Evolutionary conservation across 1,140 invertebrate genomes (phyloP).

Genomic region (Nautilus pompilius): DNA sequence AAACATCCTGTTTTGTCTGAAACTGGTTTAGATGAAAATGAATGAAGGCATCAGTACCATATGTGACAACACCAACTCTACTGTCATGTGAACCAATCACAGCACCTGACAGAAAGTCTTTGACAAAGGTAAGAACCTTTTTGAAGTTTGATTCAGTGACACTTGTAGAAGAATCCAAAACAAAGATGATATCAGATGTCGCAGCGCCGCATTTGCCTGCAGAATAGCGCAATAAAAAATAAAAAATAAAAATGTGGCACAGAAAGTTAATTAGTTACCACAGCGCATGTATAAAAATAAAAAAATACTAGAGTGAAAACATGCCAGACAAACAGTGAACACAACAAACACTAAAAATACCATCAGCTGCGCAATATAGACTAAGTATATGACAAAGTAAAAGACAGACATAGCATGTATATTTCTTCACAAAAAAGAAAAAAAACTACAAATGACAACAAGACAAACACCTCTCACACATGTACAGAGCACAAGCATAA

Average conservation of each 20-base stretch:
- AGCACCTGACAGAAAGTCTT: conserved; percentile 23
- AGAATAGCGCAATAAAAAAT: not conserved
- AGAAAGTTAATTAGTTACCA: too few species aligned
- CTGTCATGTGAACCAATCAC: conserved; percentile 32
- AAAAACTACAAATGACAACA: too few species aligned
- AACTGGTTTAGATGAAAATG: conserved; percentile 27
- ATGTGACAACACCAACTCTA: conserved; percentile 26
- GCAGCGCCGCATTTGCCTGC: not conserved
- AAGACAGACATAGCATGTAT: too few species aligned
- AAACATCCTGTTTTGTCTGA: conserved; percentile 12
- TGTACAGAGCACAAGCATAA: too few species aligned
- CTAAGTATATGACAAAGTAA: too few species aligned
- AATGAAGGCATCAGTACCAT: conserved; percentile 21
- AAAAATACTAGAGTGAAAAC: too few species aligned
- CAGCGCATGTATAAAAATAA: too few species aligned
- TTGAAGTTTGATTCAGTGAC: conserved; percentile 27
- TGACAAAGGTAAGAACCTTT: conserved; percentile 29
- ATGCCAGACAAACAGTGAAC: too few species aligned
- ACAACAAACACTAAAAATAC: too few species aligned
- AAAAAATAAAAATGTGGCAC: not conserved
- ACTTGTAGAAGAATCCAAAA: conserved; percentile 37
- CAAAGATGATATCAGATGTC: conserved; percentile 28
- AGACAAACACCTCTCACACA: too few species aligned
- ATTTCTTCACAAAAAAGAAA: too few species aligned
- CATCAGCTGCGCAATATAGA: too few species aligned